Conservation (phyloP, 1,140 invertebrate species). For the Lithobius niger region DNA sequence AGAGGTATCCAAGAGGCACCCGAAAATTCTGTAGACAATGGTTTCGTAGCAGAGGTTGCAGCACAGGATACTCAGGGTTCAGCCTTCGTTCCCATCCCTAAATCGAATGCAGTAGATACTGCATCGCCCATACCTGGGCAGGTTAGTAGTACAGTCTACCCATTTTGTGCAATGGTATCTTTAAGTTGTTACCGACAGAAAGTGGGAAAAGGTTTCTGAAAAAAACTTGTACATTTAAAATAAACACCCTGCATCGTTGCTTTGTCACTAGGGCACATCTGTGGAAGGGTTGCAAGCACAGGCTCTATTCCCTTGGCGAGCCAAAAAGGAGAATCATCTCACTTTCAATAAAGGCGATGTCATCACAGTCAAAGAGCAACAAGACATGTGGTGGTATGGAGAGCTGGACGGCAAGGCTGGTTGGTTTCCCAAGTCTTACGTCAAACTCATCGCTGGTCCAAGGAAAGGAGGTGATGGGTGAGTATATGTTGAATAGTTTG, state of each 20-base stretch:
- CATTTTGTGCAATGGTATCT: no score
- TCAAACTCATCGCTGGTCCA: conserved; percentile 35
- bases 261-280: conserved; percentile 26
- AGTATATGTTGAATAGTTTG: neutral
- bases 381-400: conserved; percentile 56
- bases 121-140: conserved; percentile 21
- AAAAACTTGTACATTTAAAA: neutral
- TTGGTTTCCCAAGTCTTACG: conserved; percentile 61
- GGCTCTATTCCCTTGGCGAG: conserved; percentile 49
- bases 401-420: conserved; percentile 38
- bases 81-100: conserved; percentile 18
- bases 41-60: conserved; percentile 19
- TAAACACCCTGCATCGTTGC: neutral
- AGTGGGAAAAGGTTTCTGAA: no score
- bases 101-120: conserved; percentile 9
- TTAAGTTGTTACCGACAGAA: no score
- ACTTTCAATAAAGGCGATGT: conserved; percentile 52
- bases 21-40: conserved; percentile 45
- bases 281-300: conserved; percentile 35
- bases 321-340: conserved; percentile 49
- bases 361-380: conserved; percentile 48
- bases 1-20: conserved; percentile 58
- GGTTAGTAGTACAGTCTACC: conserved; percentile 14
- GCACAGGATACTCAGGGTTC: conserved; percentile 16
- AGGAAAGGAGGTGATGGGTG: conserved; percentile 18